These are phyloP conservation scores for Amblyjoppa proteus DNA, from an alignment of 2,888 invertebrate genomes.

Conservation along the genomic window DNA sequence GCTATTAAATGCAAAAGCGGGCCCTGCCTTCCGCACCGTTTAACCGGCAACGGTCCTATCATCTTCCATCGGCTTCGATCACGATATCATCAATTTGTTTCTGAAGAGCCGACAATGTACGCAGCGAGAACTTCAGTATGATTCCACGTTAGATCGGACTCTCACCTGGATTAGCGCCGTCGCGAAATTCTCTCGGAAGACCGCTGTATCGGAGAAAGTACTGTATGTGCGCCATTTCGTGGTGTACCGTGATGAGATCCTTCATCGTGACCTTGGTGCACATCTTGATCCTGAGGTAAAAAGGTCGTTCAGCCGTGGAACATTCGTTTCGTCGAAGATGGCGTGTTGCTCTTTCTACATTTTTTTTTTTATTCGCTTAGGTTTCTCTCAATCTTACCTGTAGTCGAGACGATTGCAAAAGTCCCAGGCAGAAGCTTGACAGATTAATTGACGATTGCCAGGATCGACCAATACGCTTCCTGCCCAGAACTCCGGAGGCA, in stretches of 20 bases:
- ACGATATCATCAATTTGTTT: not conserved
- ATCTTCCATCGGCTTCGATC: not conserved
- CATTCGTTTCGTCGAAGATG: not conserved
- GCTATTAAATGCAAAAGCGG: slow-evolving; percentile 77
- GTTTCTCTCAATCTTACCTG: slow-evolving; percentile 86
- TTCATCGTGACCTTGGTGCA: slow-evolving; percentile 95
- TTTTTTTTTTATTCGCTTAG: slow-evolving; percentile 8
- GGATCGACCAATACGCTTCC: slow-evolving; percentile 94
- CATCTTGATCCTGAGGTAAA: slow-evolving; percentile 92
- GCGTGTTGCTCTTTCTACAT: not conserved
- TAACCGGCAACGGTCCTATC: slow-evolving; percentile 23
- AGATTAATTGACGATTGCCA: slow-evolving; percentile 91
- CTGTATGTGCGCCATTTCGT: slow-evolving; percentile 96
- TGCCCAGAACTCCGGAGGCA: slow-evolving; percentile 96
- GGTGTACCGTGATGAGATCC: slow-evolving; percentile 94
- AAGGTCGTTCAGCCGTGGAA: not conserved
- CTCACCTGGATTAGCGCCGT: slow-evolving; percentile 96
- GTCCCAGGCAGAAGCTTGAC: slow-evolving; percentile 97
- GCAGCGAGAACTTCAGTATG: not conserved
- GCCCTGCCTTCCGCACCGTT: slow-evolving; percentile 76
- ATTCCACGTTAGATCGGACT: slow-evolving; percentile 27
- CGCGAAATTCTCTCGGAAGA: slow-evolving; percentile 94
- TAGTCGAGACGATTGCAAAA: slow-evolving; percentile 96
- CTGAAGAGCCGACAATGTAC: not conserved
- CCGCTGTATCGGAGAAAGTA: slow-evolving; percentile 94